These are phyloP conservation scores for Pampus argenteus DNA, from an alignment of 2,797 vertebrate genomes.

Conservation along the genomic window DNA sequence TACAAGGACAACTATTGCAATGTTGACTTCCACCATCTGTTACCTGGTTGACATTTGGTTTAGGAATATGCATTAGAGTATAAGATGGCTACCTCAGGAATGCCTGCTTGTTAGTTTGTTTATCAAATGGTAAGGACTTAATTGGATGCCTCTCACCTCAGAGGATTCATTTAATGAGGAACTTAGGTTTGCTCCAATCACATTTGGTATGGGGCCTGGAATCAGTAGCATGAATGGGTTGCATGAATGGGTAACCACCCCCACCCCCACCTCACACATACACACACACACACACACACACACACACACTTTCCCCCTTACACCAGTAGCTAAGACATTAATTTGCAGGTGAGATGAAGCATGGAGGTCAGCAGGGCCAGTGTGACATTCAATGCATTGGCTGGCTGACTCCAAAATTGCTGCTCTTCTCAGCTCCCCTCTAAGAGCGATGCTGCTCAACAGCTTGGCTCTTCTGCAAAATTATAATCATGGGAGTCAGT, in stretches of 20 bases:
- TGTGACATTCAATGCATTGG: slow-evolving; percentile 47
- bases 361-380: slow-evolving; percentile 50
- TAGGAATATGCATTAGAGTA: neutral
- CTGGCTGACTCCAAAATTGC: slow-evolving; percentile 48
- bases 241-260: no score
- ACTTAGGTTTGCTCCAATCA: slow-evolving; percentile 31
- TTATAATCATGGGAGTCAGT: slow-evolving; percentile 55
- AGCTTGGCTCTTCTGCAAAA: slow-evolving; percentile 51
- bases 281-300: no score
- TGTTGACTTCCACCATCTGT: slow-evolving; percentile 46
- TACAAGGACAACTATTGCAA: slow-evolving; percentile 27
- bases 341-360: slow-evolving; percentile 62
- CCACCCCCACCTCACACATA: neutral
- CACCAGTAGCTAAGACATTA: slow-evolving; percentile 38
- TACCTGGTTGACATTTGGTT: slow-evolving; percentile 31
- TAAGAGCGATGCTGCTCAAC: slow-evolving; percentile 31
- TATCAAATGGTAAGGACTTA: slow-evolving; percentile 26
- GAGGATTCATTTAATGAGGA: slow-evolving; percentile 38
- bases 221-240: slow-evolving; percentile 21
- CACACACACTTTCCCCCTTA: neutral
- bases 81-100: neutral
- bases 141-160: slow-evolving; percentile 32
- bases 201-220: slow-evolving; percentile 19
- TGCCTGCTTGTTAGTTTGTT: slow-evolving; percentile 23
- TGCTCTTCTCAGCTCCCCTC: slow-evolving; percentile 21